phyloP scores from a whole-genome alignment of 2,113 vertebrate species.

The Pomatorhinus ruficollis region DNA sequence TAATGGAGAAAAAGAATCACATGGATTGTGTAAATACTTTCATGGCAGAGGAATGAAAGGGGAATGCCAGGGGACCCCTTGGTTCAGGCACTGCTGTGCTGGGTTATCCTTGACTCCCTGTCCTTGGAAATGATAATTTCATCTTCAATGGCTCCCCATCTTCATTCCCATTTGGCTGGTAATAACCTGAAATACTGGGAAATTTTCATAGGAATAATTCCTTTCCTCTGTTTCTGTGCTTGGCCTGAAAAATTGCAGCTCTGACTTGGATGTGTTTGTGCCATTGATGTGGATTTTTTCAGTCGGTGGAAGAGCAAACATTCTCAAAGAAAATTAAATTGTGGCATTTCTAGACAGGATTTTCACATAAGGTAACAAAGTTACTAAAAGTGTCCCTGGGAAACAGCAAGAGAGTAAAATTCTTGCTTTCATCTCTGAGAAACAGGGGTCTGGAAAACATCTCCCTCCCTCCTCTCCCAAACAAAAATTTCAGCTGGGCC shows the following conservation, averaged over 20 bases:
- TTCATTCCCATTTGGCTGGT: fast-evolving
- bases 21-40: not conserved
- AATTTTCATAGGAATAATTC: fast-evolving
- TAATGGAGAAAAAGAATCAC: not conserved
- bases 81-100: not conserved
- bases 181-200: not conserved
- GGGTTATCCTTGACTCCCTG: not conserved
- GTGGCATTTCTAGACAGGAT: not conserved
- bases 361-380: not conserved
- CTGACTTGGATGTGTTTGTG: not conserved
- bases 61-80: not conserved
- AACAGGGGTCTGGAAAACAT: not conserved
- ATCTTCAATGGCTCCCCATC: fast-evolving
- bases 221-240: not conserved
- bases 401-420: not conserved
- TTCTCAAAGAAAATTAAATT: fast-evolving
- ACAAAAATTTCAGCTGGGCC: not conserved
- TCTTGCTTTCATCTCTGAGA: not conserved
- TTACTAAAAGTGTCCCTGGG: not conserved
- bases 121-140: not conserved
- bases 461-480: not conserved
- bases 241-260: not conserved
- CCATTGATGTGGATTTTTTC: fast-evolving
- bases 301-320: fast-evolving
- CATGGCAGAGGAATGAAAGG: not conserved